Evolutionary conservation across 2,888 invertebrate species (phyloP).

Genomic region (Brachylomia viminalis): DNA sequence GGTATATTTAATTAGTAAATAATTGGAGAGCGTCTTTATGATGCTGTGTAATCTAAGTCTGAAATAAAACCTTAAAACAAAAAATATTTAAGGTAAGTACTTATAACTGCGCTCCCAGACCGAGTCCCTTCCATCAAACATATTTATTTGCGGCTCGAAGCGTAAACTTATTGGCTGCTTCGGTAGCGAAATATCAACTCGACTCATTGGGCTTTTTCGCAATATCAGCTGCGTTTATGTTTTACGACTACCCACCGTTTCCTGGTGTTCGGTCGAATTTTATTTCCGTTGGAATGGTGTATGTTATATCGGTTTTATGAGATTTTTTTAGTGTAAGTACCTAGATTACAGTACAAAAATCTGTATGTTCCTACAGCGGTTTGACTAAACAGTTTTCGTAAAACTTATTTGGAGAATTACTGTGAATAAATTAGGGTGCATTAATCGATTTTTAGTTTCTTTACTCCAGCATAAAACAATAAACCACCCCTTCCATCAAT

Average conservation of each 20-base stretch:
- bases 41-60: not conserved
- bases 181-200: conserved; percentile 70
- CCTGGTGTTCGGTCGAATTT: conserved; percentile 57
- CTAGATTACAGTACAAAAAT: too few relatives aligned
- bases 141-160: conserved; percentile 37
- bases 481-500: not conserved
- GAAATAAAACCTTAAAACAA: not conserved
- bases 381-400: not conserved
- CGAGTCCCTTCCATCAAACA: conserved; percentile 47
- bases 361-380: conserved; percentile 10
- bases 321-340: conserved; percentile 21
- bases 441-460: not conserved
- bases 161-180: conserved; percentile 73
- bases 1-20: not conserved
- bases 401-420: not conserved
- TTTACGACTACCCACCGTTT: conserved; percentile 61
- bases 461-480: not conserved
- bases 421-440: not conserved
- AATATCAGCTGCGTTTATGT: conserved; percentile 67
- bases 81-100: not conserved
- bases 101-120: not conserved
- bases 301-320: conserved; percentile 44
- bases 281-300: conserved; percentile 55
- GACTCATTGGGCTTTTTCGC: conserved; percentile 70
- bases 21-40: not conserved